phyloP scores from a whole-genome alignment of 2,888 invertebrate species.

The Aspidapion aeneum region DNA sequence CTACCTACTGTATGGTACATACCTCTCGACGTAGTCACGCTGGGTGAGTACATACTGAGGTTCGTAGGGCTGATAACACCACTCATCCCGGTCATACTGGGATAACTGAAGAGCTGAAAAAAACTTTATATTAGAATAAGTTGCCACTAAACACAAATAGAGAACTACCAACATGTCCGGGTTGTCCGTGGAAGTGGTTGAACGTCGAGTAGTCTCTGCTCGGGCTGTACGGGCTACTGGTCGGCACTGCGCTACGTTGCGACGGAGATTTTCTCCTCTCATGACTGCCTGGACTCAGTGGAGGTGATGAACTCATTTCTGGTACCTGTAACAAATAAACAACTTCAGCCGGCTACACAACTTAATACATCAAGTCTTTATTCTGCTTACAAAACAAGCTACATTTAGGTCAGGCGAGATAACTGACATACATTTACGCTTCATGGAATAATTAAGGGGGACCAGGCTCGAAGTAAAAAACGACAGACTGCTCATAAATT shows the following conservation, averaged over 20 bases:
- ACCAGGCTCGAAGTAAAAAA: too few relatives aligned
- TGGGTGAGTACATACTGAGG: constrained; percentile 77
- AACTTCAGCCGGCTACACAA: too few relatives aligned
- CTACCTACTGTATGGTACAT: too few relatives aligned
- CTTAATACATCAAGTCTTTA: too few relatives aligned
- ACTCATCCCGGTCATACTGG: constrained; percentile 81
- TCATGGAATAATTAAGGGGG: too few relatives aligned
- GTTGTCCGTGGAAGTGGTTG: constrained; percentile 91
- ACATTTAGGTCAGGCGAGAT: too few relatives aligned
- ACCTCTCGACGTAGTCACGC: constrained; percentile 66
- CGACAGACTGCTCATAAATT: too few relatives aligned
- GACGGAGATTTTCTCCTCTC: constrained; percentile 43
- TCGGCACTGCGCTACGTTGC: constrained; percentile 41
- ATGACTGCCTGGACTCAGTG: constrained; percentile 45
- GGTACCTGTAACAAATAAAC: constrained; percentile 23
- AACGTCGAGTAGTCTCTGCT: constrained; percentile 63
- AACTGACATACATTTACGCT: too few relatives aligned
- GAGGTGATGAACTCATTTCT: constrained; percentile 46
- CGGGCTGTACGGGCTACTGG: constrained; percentile 44
- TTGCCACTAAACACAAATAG: constrained; percentile 19
- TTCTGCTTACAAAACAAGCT: too few relatives aligned
- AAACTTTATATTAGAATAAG: constrained; percentile 28
- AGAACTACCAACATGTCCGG: constrained; percentile 67
- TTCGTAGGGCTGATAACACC: constrained; percentile 88
- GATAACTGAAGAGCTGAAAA: constrained; percentile 87